These are phyloP conservation scores for Heterochromis multidens DNA, from an alignment of 2,113 vertebrate species.

Conservation along the genomic window DNA sequence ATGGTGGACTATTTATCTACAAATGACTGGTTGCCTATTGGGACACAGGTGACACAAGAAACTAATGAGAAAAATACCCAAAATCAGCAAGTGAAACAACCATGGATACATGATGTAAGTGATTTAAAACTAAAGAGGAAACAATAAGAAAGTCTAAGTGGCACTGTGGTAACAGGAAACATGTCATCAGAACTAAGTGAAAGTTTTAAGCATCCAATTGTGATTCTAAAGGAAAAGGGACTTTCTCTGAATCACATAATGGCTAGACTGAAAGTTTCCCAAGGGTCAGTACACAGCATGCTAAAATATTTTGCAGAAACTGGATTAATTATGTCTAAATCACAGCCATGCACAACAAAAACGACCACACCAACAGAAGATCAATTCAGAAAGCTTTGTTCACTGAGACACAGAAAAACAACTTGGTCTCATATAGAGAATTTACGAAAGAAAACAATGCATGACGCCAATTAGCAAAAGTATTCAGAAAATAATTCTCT, in stretches of 20 bases:
- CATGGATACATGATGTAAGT: neutral
- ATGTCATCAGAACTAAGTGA: neutral
- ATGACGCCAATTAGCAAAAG: neutral
- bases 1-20: neutral
- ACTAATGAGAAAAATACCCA: neutral
- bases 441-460: neutral
- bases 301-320: neutral
- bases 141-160: neutral
- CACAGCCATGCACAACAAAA: neutral
- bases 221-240: neutral
- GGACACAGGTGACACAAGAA: neutral
- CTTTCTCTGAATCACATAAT: neutral
- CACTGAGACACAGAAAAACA: neutral
- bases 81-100: neutral
- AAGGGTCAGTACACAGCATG: neutral
- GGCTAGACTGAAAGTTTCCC: neutral
- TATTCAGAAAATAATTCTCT: neutral
- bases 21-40: neutral
- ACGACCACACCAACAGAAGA: neutral
- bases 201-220: neutral
- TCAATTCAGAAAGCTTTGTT: neutral
- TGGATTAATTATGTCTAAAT: neutral
- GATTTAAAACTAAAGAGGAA: neutral
- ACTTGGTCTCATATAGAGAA: neutral
- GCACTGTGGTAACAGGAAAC: neutral